Conservation (phyloP, 2,113 vertebrate genomes). For the Muscicapa adusta region DNA sequence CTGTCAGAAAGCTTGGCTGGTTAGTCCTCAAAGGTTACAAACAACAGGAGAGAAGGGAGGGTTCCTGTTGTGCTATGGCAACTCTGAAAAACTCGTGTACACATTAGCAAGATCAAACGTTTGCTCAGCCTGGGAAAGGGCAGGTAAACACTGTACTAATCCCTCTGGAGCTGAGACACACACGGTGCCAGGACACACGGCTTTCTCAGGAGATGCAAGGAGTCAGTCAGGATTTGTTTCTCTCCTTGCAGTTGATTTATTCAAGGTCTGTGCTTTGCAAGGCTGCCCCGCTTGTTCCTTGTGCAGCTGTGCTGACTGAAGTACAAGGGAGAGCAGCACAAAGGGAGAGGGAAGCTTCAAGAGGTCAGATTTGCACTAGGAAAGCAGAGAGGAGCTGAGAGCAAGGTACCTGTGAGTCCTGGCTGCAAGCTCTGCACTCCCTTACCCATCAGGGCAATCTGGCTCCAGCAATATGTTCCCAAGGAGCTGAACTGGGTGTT, state of each 20-base stretch:
- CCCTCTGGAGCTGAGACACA: not conserved
- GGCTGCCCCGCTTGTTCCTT: not conserved
- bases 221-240: not conserved
- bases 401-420: not conserved
- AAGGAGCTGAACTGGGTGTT: not conserved
- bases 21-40: not conserved
- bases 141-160: conserved; percentile 22
- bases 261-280: not conserved
- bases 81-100: not conserved
- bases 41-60: not conserved
- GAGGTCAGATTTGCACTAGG: not conserved
- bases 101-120: not conserved
- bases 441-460: not conserved
- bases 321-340: not conserved
- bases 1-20: not conserved
- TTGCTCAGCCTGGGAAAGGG: conserved; percentile 19
- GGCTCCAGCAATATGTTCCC: not conserved
- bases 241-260: conserved; percentile 28
- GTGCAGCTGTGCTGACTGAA: not conserved
- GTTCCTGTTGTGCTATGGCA: not conserved
- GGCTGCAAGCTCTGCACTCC: not conserved
- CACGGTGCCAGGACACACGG: not conserved
- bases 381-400: not conserved
- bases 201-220: not conserved
- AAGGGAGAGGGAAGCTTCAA: not conserved